Percentiles rank a stretch among this genome's conserved stretches.
Conservation (phyloP, 2,113 vertebrate species). For the Podiceps cristatus region DNA sequence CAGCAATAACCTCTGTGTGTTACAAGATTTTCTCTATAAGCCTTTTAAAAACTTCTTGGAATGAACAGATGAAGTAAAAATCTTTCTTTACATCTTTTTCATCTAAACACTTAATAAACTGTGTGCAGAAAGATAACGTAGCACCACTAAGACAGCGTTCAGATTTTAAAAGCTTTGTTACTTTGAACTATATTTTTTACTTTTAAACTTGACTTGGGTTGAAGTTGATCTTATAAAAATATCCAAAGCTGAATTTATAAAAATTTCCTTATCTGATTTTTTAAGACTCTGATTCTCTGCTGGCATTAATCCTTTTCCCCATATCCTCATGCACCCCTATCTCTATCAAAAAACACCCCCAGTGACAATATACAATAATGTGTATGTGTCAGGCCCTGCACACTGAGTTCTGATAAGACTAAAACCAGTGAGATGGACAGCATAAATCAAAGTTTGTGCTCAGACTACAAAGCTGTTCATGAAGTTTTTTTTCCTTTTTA, state of each 20-base stretch:
- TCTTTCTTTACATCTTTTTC: neutral
- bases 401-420: neutral
- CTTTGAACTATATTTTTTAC: neutral
- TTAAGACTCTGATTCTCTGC: neutral
- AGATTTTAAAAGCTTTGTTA: neutral
- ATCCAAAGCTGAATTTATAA: neutral
- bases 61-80: neutral
- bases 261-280: neutral
- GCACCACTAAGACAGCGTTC: neutral
- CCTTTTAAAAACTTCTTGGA: neutral
- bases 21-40: neutral
- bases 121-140: neutral
- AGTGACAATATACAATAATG: accelerated
- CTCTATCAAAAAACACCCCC: neutral
- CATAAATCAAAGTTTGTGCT: neutral
- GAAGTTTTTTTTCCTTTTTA: neutral
- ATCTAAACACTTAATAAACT: neutral
- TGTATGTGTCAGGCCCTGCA: neutral
- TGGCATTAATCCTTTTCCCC: neutral
- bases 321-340: neutral
- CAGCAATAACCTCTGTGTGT: neutral
- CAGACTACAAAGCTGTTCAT: neutral
- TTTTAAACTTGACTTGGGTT: neutral
- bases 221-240: neutral
- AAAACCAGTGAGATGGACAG: neutral